These are phyloP conservation scores for Malacosoma neustria DNA, from an alignment of 2,888 invertebrate species.

Conservation along the genomic window DNA sequence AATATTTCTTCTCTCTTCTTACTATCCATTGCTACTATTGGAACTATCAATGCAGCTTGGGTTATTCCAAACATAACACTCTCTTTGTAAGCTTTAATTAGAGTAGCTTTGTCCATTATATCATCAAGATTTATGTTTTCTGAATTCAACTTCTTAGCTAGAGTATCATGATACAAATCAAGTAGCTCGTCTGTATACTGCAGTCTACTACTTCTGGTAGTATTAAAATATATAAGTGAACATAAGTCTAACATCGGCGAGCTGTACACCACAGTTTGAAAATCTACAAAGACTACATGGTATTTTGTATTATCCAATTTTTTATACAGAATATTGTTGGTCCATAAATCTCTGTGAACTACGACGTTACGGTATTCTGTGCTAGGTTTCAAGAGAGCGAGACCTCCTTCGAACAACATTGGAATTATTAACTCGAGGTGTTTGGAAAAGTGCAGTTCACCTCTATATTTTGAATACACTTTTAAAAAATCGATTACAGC, in stretches of 20 bases:
- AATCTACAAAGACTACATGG: constrained; percentile 78
- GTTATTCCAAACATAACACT: constrained; percentile 46
- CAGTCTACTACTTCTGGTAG: constrained; percentile 50
- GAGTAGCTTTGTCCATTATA: constrained; percentile 25
- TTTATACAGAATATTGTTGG: constrained; percentile 75
- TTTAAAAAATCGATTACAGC: constrained; percentile 48
- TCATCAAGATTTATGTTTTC: constrained; percentile 27
- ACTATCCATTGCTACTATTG: constrained; percentile 35
- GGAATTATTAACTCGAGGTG: constrained; percentile 29
- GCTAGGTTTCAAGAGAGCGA: constrained; percentile 48
- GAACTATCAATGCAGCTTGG: constrained; percentile 50
- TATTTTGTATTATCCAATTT: constrained; percentile 32
- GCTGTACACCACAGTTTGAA: constrained; percentile 79
- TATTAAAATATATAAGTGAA: constrained; percentile 71
- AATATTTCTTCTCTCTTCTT: constrained; percentile 35
- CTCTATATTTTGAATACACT: constrained; percentile 40
- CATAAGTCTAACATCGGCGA: constrained; percentile 79
- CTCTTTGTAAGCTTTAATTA: constrained; percentile 35
- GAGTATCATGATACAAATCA: constrained; percentile 66
- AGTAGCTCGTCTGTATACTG: constrained; percentile 56
- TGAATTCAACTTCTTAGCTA: constrained; percentile 50
- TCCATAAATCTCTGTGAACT: constrained; percentile 77
- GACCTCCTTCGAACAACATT: constrained; percentile 30
- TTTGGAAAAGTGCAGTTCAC: constrained; percentile 24
- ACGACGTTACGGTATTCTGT: constrained; percentile 60